These are phyloP conservation scores for Acanthosepion lycidas DNA, from an alignment of 2,888 invertebrate species.

Conservation along the genomic window DNA sequence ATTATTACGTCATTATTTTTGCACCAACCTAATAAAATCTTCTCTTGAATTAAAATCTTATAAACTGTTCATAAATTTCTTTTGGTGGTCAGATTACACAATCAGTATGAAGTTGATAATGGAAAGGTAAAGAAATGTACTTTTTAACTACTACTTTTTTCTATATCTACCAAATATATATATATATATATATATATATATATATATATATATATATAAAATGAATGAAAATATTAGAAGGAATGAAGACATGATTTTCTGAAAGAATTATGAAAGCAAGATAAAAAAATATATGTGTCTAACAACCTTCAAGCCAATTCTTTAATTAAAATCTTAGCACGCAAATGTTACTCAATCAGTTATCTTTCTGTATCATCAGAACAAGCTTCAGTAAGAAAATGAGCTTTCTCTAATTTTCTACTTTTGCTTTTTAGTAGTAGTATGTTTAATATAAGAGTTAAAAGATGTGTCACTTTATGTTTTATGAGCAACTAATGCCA, in stretches of 20 bases:
- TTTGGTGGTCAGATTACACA: too few species aligned
- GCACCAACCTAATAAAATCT: too few species aligned
- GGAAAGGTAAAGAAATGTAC: too few species aligned
- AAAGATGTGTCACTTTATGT: background rate
- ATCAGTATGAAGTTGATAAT: too few species aligned
- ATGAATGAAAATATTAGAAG: background rate
- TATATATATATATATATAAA: too few species aligned
- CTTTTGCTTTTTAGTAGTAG: background rate
- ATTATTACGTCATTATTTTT: too few species aligned
- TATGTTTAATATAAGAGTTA: background rate
- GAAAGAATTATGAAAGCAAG: background rate
- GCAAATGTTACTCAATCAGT: background rate
- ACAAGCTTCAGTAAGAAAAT: background rate
- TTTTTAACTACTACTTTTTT: too few species aligned
- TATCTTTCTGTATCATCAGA: slow-evolving; percentile 25
- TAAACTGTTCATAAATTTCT: too few species aligned
- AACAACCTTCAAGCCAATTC: background rate
- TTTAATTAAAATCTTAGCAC: background rate
- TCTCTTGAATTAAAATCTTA: too few species aligned
- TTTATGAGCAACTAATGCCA: too few species aligned
- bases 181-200: too few species aligned
- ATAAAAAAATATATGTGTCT: background rate
- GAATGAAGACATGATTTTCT: background rate
- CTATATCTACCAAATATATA: too few species aligned
- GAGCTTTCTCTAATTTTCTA: background rate